Percentiles rank a stretch among this genome's conserved stretches.
These are phyloP conservation scores for Benitochromis conjunctus DNA, from an alignment of 2,113 vertebrate genomes.

Conservation along the genomic window DNA sequence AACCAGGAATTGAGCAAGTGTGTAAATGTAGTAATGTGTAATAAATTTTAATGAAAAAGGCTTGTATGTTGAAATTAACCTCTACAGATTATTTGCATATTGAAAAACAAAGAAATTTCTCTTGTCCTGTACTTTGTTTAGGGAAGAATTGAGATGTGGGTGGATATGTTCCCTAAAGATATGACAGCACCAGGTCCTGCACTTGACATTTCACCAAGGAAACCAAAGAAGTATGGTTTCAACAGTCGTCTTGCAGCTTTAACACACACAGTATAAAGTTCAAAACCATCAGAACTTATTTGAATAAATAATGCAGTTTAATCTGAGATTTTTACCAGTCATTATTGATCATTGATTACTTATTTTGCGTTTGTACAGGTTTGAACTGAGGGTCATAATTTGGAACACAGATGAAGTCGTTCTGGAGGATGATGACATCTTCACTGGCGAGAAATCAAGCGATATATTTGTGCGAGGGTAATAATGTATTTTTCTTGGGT, in stretches of 20 bases:
- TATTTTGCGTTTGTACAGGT: slow-evolving; percentile 70
- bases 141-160: slow-evolving; percentile 98
- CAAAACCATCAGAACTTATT: neutral
- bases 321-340: neutral
- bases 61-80: accelerated
- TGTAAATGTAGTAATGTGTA: neutral
- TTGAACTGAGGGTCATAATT: slow-evolving; percentile 93
- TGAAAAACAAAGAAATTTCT: neutral
- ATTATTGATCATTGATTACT: neutral
- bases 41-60: neutral
- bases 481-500: slow-evolving; percentile 27
- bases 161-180: slow-evolving; percentile 97
- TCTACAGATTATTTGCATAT: neutral
- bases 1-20: slow-evolving; percentile 96
- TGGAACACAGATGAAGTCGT: slow-evolving; percentile 99
- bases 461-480: slow-evolving; percentile 98
- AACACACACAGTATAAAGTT: neutral
- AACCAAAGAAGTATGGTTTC: slow-evolving; percentile 90
- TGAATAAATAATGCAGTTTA: neutral
- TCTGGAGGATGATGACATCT: slow-evolving; percentile 96
- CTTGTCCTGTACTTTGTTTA: slow-evolving; percentile 37
- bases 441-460: slow-evolving; percentile 98
- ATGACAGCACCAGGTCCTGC: slow-evolving; percentile 89
- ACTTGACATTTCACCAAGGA: slow-evolving; percentile 91
- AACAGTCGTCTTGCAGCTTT: neutral